Evolutionary conservation across 2,888 invertebrate genomes (phyloP).

Genomic region (Heteromyza rotundicornis): DNA sequence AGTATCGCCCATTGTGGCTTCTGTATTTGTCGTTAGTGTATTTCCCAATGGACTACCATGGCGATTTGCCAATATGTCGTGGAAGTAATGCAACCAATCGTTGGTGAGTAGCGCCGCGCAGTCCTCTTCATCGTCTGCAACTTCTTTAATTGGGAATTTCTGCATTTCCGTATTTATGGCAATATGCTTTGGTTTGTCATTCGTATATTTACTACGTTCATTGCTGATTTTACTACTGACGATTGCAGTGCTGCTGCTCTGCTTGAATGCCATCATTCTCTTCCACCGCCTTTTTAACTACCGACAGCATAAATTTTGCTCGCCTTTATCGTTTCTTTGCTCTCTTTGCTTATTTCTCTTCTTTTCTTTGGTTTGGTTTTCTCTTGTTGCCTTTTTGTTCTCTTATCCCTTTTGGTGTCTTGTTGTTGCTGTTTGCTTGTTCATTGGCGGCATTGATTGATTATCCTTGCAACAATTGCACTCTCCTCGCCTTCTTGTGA

Average conservation of each 20-base stretch:
- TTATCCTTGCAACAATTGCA: constrained; percentile 9
- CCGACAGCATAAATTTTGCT: constrained; percentile 9
- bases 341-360: neutral
- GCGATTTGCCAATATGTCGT: neutral
- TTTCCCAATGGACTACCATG: neutral
- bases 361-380: neutral
- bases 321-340: neutral
- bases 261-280: too few relatives aligned
- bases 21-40: neutral
- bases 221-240: neutral
- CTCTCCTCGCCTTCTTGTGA: too few relatives aligned
- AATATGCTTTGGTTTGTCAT: too few relatives aligned
- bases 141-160: neutral
- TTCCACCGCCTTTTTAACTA: too few relatives aligned
- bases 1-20: too few relatives aligned
- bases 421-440: constrained; percentile 8
- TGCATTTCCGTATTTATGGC: too few relatives aligned
- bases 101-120: neutral
- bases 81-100: constrained; percentile 6
- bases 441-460: constrained; percentile 25
- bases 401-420: constrained; percentile 23
- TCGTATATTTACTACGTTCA: constrained; percentile 6
- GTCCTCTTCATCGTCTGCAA: neutral
- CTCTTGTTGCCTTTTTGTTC: too few relatives aligned
- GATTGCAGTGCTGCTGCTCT: neutral